phyloP scores from a whole-genome alignment of 2,113 vertebrate species.

The Sigmodon hispidus region DNA sequence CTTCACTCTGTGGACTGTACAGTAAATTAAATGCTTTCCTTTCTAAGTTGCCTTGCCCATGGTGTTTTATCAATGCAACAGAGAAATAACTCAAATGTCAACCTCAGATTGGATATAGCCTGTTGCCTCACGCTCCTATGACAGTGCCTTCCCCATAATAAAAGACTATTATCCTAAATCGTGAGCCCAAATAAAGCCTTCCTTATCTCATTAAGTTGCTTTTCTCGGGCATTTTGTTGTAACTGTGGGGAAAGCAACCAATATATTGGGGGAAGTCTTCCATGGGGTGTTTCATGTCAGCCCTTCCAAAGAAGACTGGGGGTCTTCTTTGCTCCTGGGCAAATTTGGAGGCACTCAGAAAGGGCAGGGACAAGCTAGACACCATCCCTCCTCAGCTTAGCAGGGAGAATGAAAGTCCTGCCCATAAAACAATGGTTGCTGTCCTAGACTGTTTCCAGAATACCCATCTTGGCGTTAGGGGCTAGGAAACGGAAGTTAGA shows the following conservation, averaged over 20 bases:
- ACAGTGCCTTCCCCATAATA: neutral
- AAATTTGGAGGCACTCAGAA: neutral
- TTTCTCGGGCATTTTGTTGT: neutral
- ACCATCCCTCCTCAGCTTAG: neutral
- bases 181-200: neutral
- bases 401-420: neutral
- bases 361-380: neutral
- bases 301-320: neutral
- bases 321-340: neutral
- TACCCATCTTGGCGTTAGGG: neutral
- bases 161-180: neutral
- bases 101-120: neutral
- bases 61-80: neutral
- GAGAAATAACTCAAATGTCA: neutral
- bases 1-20: neutral
- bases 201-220: neutral
- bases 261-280: neutral
- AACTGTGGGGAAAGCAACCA: neutral
- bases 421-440: neutral
- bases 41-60: neutral
- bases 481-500: neutral
- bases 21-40: neutral
- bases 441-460: neutral
- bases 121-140: neutral
- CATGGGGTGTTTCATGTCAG: neutral